Conservation (phyloP, 2,113 vertebrate genomes). For the Scytalopus superciliaris region DNA sequence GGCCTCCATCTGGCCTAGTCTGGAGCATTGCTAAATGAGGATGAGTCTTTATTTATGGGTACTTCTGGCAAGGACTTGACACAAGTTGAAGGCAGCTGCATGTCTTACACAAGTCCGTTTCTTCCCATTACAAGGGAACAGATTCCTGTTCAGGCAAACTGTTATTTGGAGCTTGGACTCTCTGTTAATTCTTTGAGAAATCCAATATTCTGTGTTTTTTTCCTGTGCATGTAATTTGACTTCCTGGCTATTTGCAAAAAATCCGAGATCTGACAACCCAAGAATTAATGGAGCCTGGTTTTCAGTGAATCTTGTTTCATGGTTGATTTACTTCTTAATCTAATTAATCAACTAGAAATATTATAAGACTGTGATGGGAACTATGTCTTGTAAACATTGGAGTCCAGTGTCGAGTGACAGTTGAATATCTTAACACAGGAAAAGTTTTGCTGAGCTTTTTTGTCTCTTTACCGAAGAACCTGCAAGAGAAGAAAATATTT, state of each 20-base stretch:
- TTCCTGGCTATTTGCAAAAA: slow-evolving; percentile 31
- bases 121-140: not conserved
- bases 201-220: not conserved
- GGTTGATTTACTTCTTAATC: slow-evolving; percentile 31
- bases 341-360: slow-evolving; percentile 35
- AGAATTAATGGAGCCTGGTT: slow-evolving; percentile 22
- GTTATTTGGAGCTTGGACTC: not conserved
- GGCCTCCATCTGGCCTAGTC: not conserved
- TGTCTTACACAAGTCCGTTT: not conserved
- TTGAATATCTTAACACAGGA: not conserved
- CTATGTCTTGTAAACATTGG: not conserved
- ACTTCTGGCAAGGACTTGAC: not conserved
- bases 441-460: not conserved
- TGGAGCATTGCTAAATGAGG: not conserved
- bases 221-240: not conserved
- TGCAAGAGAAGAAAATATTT: not conserved
- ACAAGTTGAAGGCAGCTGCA: not conserved
- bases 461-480: not conserved
- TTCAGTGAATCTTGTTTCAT: slow-evolving; percentile 25
- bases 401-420: not conserved
- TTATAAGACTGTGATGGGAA: not conserved
- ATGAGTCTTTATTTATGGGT: not conserved
- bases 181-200: not conserved
- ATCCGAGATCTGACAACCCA: not conserved
- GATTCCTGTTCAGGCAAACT: not conserved